Base-by-base conservation (phyloP, 2,797 vertebrate genomes). In the Poeciliopsis paucimaculata region DNA sequence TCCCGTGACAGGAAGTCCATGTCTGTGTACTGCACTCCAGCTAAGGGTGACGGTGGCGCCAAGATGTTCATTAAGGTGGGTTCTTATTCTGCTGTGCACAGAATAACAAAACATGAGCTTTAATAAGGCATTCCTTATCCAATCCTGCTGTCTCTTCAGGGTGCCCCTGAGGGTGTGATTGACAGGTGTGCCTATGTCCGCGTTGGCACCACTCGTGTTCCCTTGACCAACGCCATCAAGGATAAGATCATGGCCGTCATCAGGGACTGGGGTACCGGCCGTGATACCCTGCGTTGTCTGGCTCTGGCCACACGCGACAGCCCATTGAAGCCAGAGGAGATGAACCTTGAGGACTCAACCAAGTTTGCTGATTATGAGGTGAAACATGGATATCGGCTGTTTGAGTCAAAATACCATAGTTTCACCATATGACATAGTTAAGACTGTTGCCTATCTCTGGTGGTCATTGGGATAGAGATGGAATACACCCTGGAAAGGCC, bases 1-100 rank as follows among this genome's bases (percentile, higher is more conserved):
- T 98, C 97, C 85, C 95, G 97, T 72, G 97, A 98, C 96, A 96
- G 97, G 45, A 98, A 98, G 93, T 98, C 97, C 88, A 98, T 98
- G 97, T 98, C 97, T 0, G 97, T 97, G 45, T 98, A 94, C 90
- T 98, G 97, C 90, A 96, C 95, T 53, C 97, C 97, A 0, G 96
- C 96, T 78, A 98, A 98, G 4, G 97, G 97, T 83, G 98, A 97
- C 98, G 98, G 97, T 98, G 20, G 5, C 57, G 86, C 78, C 94
- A 98, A 98, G 92, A 98, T 98, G 97, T 98, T 98, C 70, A 73
- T 98, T 84, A 98, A 98, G 95, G 97, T 98, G 76, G 91, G 94
- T 16, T 72, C 15, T 60, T 18, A 28, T 51, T 75, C 13, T 72
- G 2, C 64, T n/a, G 18, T 26, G 16, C 23, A 20, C 18, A 51